phyloP scores from a whole-genome alignment of 2,888 invertebrate species.

The Noctua janthe region DNA sequence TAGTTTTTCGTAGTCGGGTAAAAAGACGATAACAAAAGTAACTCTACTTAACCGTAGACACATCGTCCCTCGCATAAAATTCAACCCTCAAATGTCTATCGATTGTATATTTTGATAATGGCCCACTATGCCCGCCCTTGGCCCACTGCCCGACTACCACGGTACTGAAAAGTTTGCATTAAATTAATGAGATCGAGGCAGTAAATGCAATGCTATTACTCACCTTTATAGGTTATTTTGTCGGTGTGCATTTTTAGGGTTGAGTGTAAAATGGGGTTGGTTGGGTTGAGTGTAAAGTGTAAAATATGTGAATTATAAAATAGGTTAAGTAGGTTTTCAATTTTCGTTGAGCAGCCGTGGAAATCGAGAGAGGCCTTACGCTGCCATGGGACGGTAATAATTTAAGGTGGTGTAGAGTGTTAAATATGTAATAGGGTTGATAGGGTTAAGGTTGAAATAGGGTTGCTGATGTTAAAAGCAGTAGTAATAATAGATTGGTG shows the following conservation, averaged over 20 bases:
- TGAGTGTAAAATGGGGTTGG: not conserved
- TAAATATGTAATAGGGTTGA: not conserved
- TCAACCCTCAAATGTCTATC: slow-evolving; percentile 43
- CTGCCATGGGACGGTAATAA: not conserved
- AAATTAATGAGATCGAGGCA: slow-evolving; percentile 10
- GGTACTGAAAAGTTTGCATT: slow-evolving; percentile 51
- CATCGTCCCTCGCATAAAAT: slow-evolving; percentile 10
- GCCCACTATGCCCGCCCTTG: slow-evolving; percentile 60
- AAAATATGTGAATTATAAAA: not conserved
- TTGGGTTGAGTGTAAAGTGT: not conserved
- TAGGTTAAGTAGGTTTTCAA: not conserved
- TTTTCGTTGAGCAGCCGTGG: not conserved
- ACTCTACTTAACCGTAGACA: slow-evolving; percentile 14
- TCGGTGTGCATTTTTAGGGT: slow-evolving; percentile 22
- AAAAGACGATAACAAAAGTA: not conserved
- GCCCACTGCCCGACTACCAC: slow-evolving; percentile 60
- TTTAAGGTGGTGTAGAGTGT: not conserved
- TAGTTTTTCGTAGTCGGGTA: not conserved
- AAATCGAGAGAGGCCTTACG: not conserved
- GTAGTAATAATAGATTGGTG: not conserved
- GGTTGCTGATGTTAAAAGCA: not conserved
- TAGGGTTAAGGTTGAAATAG: not conserved
- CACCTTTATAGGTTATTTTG: slow-evolving; percentile 13
- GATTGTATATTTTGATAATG: slow-evolving; percentile 66
- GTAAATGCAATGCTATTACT: slow-evolving; percentile 18